phyloP scores from a whole-genome alignment of 2,113 vertebrate species.

The Hippocampus barbouri region DNA sequence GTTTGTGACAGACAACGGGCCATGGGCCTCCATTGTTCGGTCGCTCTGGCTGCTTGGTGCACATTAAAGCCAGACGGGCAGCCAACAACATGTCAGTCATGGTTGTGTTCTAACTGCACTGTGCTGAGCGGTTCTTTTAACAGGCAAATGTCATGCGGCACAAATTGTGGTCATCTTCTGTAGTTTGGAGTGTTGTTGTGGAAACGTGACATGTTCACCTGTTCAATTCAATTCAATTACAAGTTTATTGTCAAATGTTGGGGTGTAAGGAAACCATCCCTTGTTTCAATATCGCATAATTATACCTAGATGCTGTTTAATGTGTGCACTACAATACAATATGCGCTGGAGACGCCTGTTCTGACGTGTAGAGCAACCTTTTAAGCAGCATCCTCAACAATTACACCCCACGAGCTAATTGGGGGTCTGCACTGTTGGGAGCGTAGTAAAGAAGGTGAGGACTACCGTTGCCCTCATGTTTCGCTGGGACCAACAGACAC shows the following conservation, averaged over 20 bases:
- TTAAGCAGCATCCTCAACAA: constrained; percentile 51
- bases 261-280: background rate
- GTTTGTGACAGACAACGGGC: constrained; percentile 50
- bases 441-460: constrained; percentile 43
- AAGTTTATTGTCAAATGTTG: too few relatives aligned
- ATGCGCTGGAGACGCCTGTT: constrained; percentile 36
- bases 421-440: constrained; percentile 44
- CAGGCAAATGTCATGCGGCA: constrained; percentile 42
- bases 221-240: too few relatives aligned
- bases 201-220: constrained; percentile 2
- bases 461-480: constrained; percentile 19
- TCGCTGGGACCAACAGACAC: constrained; percentile 18
- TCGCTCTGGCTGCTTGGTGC: constrained; percentile 37
- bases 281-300: constrained; percentile 15
- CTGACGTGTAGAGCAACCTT: constrained; percentile 47
- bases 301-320: constrained; percentile 1
- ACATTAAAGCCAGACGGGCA: constrained; percentile 62
- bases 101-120: constrained; percentile 46
- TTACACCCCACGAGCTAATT: constrained; percentile 52
- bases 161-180: constrained; percentile 32
- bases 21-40: constrained; percentile 45
- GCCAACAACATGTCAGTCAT: constrained; percentile 54
- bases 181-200: constrained; percentile 16
- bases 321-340: constrained; percentile 17
- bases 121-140: constrained; percentile 40